Evolutionary conservation across 2,888 invertebrate species (phyloP), one percentile per base, ranked within the genome.

Genomic region (Mesorhabditis spiculigera): DNA sequence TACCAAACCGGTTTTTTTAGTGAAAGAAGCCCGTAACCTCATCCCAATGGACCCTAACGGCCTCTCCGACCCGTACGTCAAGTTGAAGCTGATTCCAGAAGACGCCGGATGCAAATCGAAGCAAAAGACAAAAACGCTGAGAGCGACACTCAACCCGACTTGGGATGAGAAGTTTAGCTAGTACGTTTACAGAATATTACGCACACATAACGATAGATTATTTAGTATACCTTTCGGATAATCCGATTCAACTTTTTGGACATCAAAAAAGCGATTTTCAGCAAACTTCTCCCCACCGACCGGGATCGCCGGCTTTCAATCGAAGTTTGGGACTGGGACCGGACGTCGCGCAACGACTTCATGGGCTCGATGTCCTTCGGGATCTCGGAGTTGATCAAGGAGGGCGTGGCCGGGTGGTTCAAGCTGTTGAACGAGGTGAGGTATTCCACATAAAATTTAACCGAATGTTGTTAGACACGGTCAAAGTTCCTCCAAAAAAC

Each of bases 41-140:
- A 97, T 97, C 89, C 98, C 98, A 67, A 98, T 98, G 98, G 98
- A 99, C 89, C 98, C 98, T 62, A 99, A 99, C 88, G 98, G 98
- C 67, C 90, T 94, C 73, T 96, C 96, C 78, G 98, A 99, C 89
- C 98, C 98, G 0, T 99, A 99, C 88, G 95, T 96, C 71, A 99
- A 99, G 89, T 90, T 97, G 86, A 98, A 98, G 89, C 90, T 99
- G 78, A 94, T 97, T 86, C 97, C 97, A 43, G 86, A 83, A 43
- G 87, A 87, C 62, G 81, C 85, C 42, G 83, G 85, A 62, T 82
- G 82, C 65, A 87, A 87, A 66, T 77, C 94, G 89, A 87, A 88
- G 80, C 93, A 93, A 91, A 99, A 99, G 91, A 96, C 98, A 63
- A 96, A 95, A 89, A 97, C 96, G 78, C 93, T 97, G 87, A 42